These are phyloP conservation scores for Spinibarbus caldwelli DNA, from an alignment of 2,797 vertebrate genomes.

Conservation along the genomic window DNA sequence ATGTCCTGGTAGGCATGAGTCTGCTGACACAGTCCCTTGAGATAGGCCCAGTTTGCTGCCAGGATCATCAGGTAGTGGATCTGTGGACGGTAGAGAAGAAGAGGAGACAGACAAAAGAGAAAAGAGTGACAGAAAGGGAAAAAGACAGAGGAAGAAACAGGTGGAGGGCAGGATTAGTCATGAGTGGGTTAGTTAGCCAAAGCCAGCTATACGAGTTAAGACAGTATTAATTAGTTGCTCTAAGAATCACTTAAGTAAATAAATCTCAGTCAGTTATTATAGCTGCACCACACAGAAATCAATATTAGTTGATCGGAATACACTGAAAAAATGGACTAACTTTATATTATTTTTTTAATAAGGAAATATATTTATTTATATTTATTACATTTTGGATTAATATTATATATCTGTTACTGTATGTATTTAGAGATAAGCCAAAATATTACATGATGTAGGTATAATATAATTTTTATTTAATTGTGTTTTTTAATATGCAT, in stretches of 20 bases:
- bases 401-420: background rate
- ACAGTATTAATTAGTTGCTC: slow-evolving; percentile 57
- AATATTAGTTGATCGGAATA: slow-evolving; percentile 23
- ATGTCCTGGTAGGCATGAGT: slow-evolving; percentile 98
- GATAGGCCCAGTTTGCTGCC: slow-evolving; percentile 98
- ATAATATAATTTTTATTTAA: background rate
- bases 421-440: background rate
- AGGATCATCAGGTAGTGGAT: slow-evolving; percentile 99
- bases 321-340: background rate
- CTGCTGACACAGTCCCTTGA: slow-evolving; percentile 96
- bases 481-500: background rate
- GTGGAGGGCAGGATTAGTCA: slow-evolving; percentile 76
- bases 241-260: slow-evolving; percentile 5
- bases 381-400: background rate
- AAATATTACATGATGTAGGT: too few relatives aligned
- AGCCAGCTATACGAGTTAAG: slow-evolving; percentile 81
- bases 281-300: slow-evolving; percentile 10
- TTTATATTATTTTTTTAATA: too few relatives aligned
- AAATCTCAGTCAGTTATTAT: slow-evolving; percentile 2
- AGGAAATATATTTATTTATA: background rate
- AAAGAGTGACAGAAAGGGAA: slow-evolving; percentile 83
- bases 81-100: slow-evolving; percentile 87
- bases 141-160: slow-evolving; percentile 83
- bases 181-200: slow-evolving; percentile 87
- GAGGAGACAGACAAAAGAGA: slow-evolving; percentile 84